These are phyloP conservation scores for Falcaria lacertinaria DNA, from an alignment of 2,888 invertebrate species.

Conservation along the genomic window DNA sequence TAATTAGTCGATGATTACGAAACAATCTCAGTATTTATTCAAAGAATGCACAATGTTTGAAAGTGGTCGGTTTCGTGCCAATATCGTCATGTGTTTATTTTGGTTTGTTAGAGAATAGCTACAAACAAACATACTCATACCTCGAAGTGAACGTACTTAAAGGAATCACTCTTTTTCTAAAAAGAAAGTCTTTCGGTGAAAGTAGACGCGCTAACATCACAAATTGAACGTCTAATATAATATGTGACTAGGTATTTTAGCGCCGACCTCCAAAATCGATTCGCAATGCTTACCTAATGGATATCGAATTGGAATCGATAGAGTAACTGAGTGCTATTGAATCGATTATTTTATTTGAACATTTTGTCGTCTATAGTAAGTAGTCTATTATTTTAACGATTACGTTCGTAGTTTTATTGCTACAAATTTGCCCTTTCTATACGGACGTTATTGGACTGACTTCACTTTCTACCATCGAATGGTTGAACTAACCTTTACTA, in stretches of 20 bases:
- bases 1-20: too few species aligned
- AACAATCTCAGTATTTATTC: too few species aligned
- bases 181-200: slow-evolving; percentile 40
- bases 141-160: background rate
- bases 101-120: background rate
- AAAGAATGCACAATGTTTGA: background rate
- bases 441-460: background rate
- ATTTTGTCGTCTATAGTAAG: background rate
- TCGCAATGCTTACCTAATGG: slow-evolving; percentile 18
- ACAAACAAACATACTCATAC: background rate
- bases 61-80: background rate
- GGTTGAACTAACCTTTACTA: too few species aligned
- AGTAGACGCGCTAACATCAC: slow-evolving; percentile 21
- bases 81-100: background rate
- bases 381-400: background rate
- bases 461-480: background rate
- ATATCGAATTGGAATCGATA: slow-evolving; percentile 21
- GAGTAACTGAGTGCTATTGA: slow-evolving; percentile 7
- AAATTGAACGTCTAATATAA: slow-evolving; percentile 19
- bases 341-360: slow-evolving; percentile 4
- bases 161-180: slow-evolving; percentile 5
- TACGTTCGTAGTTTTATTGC: background rate
- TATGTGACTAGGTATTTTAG: slow-evolving; percentile 7
- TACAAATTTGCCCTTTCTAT: background rate
- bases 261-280: slow-evolving; percentile 24